Percentiles rank a stretch among this genome's conserved stretches.
Conservation (phyloP, 2,113 vertebrate species). For the Thalassarche chlororhynchos region DNA sequence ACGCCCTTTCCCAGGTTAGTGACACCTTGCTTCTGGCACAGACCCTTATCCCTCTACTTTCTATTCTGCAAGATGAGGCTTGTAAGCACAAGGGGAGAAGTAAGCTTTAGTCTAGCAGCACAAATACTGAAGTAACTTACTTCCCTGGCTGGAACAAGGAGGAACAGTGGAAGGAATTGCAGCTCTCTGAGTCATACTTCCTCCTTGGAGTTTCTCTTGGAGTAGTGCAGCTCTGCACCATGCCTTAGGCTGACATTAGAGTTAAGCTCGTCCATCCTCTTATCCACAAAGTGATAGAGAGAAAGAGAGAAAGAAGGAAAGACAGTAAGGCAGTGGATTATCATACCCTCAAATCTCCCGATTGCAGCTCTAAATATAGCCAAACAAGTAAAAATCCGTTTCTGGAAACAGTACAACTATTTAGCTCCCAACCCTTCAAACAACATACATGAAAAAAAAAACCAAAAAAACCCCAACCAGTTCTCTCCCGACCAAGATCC, state of each 20-base stretch:
- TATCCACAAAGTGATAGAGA: not conserved
- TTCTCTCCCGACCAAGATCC: not conserved
- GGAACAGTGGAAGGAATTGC: constrained; percentile 62
- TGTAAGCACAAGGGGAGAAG: not conserved
- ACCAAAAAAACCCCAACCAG: not conserved
- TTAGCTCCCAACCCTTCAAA: constrained; percentile 22
- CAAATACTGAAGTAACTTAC: constrained; percentile 9
- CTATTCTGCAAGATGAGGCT: not conserved
- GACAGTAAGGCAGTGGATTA: not conserved
- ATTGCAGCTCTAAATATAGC: constrained; percentile 46
- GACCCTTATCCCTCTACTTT: not conserved
- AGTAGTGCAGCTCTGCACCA: constrained; percentile 33
- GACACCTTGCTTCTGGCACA: not conserved
- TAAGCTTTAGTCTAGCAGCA: not conserved
- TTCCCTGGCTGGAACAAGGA: constrained; percentile 54
- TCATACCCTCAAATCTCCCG: not conserved
- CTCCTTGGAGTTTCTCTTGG: constrained; percentile 62
- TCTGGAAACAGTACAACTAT: constrained; percentile 55
- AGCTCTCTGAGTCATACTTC: constrained; percentile 62
- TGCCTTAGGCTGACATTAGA: constrained; percentile 23
- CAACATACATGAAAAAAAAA: not conserved
- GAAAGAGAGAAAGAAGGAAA: not conserved
- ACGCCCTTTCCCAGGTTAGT: not conserved
- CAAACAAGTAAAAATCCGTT: constrained; percentile 50
- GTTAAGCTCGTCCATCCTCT: not conserved